Conservation (phyloP, 2,113 vertebrate genomes). For the Peromyscus polionotus region DNA sequence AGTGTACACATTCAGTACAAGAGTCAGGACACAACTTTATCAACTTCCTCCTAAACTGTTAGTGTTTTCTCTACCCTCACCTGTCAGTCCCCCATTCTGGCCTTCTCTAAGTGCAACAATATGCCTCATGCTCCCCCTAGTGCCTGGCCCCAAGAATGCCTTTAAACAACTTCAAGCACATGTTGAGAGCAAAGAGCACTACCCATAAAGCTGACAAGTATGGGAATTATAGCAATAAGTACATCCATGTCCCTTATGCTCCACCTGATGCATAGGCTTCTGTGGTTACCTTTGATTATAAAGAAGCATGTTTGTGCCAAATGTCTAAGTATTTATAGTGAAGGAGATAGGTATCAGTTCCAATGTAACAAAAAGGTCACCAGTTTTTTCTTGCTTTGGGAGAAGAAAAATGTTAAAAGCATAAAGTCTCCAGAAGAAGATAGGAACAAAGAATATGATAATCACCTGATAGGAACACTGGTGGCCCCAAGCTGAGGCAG, state of each 20-base stretch:
- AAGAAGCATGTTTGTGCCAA: not conserved
- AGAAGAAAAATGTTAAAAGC: not conserved
- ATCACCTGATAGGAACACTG: not conserved
- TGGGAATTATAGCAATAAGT: not conserved
- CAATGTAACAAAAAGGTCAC: not conserved
- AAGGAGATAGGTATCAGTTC: not conserved
- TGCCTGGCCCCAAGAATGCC: conserved; percentile 28
- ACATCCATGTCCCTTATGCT: no score
- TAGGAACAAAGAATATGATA: not conserved
- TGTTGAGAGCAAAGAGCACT: not conserved
- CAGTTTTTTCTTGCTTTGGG: not conserved
- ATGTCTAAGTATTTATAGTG: not conserved
- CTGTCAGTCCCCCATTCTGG: not conserved
- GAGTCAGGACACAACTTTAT: not conserved
- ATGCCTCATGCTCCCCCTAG: conserved; percentile 78
- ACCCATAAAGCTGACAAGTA: no score
- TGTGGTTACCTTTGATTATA: not conserved
- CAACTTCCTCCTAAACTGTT: conserved; percentile 33
- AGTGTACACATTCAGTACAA: not conserved
- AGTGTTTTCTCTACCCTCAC: conserved; percentile 24
- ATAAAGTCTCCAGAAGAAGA: not conserved
- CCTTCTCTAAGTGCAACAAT: conserved; percentile 56
- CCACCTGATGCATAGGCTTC: not conserved
- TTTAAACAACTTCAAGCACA: not conserved
- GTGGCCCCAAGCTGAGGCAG: not conserved